phyloP scores from a whole-genome alignment of 2,113 vertebrate species.

The Scolopax mira region DNA sequence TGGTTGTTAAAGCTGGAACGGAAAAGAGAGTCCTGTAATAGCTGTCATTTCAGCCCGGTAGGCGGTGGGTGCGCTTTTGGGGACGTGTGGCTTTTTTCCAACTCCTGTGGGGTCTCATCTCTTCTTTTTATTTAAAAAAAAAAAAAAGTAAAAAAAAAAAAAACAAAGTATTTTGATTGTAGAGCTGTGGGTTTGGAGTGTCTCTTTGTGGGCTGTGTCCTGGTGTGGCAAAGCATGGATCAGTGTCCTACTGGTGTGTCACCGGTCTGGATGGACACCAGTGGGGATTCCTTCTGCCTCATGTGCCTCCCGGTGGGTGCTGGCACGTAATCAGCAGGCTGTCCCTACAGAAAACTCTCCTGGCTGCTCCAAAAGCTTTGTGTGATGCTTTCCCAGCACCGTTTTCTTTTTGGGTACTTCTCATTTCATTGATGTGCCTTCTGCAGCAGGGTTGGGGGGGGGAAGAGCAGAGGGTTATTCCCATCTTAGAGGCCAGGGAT shows the following conservation, averaged over 20 bases:
- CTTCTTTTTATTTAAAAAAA: not conserved
- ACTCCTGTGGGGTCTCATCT: not conserved
- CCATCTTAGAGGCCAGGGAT: accelerated
- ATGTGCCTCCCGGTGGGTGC: accelerated
- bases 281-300: not conserved
- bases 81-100: not conserved
- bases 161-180: not conserved
- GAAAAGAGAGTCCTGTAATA: not conserved
- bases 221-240: not conserved
- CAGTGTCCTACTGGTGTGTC: not conserved
- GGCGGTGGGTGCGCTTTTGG: not conserved
- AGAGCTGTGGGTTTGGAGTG: accelerated
- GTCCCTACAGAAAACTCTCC: not conserved
- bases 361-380: not conserved
- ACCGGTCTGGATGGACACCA: accelerated
- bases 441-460: accelerated
- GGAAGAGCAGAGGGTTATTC: too few relatives aligned
- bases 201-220: accelerated
- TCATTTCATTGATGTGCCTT: not conserved
- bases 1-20: not conserved
- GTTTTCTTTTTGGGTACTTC: not conserved
- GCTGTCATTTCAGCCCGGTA: not conserved
- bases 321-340: accelerated
- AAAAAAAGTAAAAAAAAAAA: not conserved
- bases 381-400: not conserved